Evolutionary conservation across 2,113 vertebrate species (phyloP), one percentile per base, ranked within the genome.

Genomic region (Podarcis cretensis): DNA sequence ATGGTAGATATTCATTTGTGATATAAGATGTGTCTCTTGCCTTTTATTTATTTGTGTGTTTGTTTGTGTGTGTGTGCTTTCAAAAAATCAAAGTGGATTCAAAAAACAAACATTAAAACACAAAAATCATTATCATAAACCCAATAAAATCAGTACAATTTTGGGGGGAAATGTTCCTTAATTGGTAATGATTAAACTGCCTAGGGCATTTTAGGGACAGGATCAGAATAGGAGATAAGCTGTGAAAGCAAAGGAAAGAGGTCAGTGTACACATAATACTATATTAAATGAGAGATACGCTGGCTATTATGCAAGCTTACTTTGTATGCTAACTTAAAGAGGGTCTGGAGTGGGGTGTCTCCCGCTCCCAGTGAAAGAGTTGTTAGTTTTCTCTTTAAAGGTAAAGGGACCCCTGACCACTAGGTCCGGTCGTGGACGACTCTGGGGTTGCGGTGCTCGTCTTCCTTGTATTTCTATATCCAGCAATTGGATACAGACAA

Each of bases 181-280:
- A 81, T 74, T 37, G 78, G 13, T 74, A 37, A 73, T 74, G 86
- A 81, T 87, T 87, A 81, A 12, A 63, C 25, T 81, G 66, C 35
- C 43, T 59, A 65, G 65, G 16, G n/a, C 25, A 81, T 66, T 37
- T 69, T 21, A 63, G 78, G 35, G 32, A 81, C 5, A 48, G 59
- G 77, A 40, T 37, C 32, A 40, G 9, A 65, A 30, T 27, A 76
- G 6, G 27, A 43, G 35, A 88, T 43, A 54, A 48, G 27, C 48
- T 76, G 27, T 82, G 59, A 63, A 81, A 83, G 71, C 59, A 88
- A 88, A 73, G 14, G n/a, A 80, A 80, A 37, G 48, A 87, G 35
- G 40, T 59, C 32, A 81, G 27, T 23, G 48, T 10, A 54, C 48
- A 54, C 48, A 54, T 54, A 54, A 54, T 54, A 48, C 48, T 48